Evolutionary conservation across 2,113 vertebrate genomes (phyloP).

Genomic region (Melanotaenia duboulayi): DNA sequence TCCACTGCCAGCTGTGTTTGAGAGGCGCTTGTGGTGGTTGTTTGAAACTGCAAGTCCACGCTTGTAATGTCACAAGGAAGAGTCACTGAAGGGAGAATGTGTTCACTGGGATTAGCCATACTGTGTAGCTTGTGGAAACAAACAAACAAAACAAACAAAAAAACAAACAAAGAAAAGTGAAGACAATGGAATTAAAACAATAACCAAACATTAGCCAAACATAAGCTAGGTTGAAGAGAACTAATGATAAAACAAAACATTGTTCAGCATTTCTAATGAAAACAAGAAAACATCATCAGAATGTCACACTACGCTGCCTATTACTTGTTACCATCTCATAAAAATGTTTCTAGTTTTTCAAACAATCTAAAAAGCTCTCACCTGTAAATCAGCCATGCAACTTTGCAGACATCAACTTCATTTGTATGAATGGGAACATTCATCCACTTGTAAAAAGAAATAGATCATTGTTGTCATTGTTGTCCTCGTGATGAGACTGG

Average conservation of each 20-base stretch:
- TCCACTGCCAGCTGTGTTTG: conserved; percentile 7
- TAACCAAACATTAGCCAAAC: background rate
- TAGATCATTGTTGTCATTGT: conserved; percentile 21
- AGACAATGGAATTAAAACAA: background rate
- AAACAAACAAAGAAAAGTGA: conserved; percentile 18
- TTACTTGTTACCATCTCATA: background rate
- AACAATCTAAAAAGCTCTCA: conserved; percentile 48
- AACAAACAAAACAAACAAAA: too few species aligned
- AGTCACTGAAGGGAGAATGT: background rate
- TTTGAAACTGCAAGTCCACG: conserved; percentile 31
- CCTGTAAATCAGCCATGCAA: conserved; percentile 50
- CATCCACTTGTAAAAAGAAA: conserved; percentile 12
- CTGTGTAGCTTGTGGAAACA: background rate
- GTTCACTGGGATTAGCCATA: background rate
- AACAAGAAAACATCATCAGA: too few species aligned
- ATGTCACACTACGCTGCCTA: too few species aligned
- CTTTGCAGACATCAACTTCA: conserved; percentile 26
- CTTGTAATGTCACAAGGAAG: background rate
- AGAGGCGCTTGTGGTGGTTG: background rate
- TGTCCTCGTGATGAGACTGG: conserved; percentile 1
- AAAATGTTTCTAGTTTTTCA: background rate
- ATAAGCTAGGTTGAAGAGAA: background rate
- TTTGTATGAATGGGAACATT: conserved; percentile 22
- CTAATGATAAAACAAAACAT: background rate
- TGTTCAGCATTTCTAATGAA: too few species aligned